Conservation (phyloP, 2,113 vertebrate species). For the Theropithecus gelada region DNA sequence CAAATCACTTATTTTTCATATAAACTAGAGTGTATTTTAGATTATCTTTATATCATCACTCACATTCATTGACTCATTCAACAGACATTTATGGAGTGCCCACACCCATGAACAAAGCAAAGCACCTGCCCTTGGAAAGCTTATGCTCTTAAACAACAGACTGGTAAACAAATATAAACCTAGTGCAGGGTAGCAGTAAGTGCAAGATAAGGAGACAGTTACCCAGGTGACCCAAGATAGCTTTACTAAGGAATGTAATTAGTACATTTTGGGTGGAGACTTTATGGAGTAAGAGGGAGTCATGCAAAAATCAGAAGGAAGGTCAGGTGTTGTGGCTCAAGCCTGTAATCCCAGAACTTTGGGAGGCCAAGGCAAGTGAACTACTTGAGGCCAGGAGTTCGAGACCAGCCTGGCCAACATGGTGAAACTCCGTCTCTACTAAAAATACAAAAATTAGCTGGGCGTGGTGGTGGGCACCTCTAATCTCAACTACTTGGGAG, state of each 20-base stretch:
- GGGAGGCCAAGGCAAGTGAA: no score
- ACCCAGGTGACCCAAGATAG: not conserved
- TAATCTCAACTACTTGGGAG: no score
- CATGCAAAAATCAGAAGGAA: not conserved
- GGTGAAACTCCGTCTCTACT: no score
- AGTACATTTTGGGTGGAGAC: not conserved
- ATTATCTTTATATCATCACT: not conserved
- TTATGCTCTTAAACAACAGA: not conserved
- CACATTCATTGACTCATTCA: not conserved
- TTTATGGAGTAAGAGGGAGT: not conserved
- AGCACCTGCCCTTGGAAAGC: not conserved
- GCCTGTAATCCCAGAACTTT: no score
- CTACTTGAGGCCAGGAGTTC: no score
- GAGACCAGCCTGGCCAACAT: no score
- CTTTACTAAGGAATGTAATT: not conserved
- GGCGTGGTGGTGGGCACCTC: no score
- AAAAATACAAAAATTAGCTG: no score
- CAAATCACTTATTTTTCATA: not conserved
- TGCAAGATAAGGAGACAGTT: not conserved
- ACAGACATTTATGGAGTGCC: not conserved
- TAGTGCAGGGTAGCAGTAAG: not conserved
- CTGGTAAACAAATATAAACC: not conserved
- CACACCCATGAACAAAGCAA: not conserved
- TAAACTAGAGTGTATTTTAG: not conserved
- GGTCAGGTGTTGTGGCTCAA: no score